Evolutionary conservation across 2,113 vertebrate genomes (phyloP), one percentile per base, ranked within the genome.

Genomic region (Anoura caudifer): DNA sequence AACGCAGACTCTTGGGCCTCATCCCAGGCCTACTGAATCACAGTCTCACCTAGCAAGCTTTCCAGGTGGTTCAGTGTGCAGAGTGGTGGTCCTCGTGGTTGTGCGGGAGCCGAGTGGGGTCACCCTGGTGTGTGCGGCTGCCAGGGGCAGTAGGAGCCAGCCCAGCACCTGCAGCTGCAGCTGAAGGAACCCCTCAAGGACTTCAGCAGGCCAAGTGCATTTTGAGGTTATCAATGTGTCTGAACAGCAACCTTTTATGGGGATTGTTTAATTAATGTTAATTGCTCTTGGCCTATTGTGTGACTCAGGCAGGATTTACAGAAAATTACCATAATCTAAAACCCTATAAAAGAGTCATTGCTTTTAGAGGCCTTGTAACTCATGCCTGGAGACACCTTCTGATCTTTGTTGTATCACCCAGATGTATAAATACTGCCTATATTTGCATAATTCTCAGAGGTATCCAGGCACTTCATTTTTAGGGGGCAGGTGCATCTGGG

Each of bases 191-290:
- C 59, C 76, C 24, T 0, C 22, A 52, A 56, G 69, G 67, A 82
- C 45, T 15, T 67, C 96, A 28, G 67, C 95, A 95, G 96, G 87
- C 91, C 87, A 91, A 98, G 95, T 96, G 90, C 56, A 0, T 97
- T 98, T 87, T 91, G 88, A 97, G 98, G 98, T 98, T 97, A 94
- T 97, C 95, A 90, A 65, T 0, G 3, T 97, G 89, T 98, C 97
- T 85, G 87, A 69, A 52, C 86, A 96, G 95, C 5, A 1, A 88
- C 93, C 13, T 87, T 95, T 96, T 97, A 97, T 96, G 94, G 61
- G 72, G 56, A 79, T 63, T 75, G 41, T 98, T 98, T 98, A 98
- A 98, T 98, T 98, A 97, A 94, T 84, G 70, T 91, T 98, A 98
- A 96, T 98, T 98, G 92, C 95, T 97, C 73, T 73, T 90, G 38